Base-by-base conservation (phyloP, 2,888 invertebrate genomes). In the Melinaea marsaeus region DNA sequence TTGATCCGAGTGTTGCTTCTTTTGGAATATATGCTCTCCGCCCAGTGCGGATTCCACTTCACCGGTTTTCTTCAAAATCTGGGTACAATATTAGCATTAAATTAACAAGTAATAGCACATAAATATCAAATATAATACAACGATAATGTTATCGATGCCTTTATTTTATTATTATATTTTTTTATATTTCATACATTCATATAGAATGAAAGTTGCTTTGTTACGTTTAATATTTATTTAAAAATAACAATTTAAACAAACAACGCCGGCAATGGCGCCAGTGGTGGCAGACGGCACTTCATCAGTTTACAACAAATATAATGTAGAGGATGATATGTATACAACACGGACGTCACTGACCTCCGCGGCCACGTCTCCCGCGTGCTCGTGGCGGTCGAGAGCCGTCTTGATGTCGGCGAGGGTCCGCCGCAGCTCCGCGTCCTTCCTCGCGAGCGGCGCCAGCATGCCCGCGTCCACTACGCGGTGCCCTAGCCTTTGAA, bases 391-490 rank as follows among this genome's bases (percentile, higher is more conserved):
- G 93, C 3, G 97, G 97, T 96, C 3, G 97, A 72, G 66, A 1
- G 68, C 66, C 33, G 62, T 64, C 11, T 70, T 68, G 34, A 71
- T 72, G 32, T 60, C 62, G 92, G 94, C 94, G 37, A 99, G 93
- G 57, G 96, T 94, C 5, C 94, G 93, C 59, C 96, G 96, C 80
- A 97, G 97, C 62, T 93, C 92, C 0, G 97, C 97, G 91, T 99
- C 99, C 77, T 97, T 96, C 5, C 77, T 75, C 1, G 77, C 85
- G 7, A 72, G 66, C 6, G 64, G 56, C 0, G 85, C 84, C 77
- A 96, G 96, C 85, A 98, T 95, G 55, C 98, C 98, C 32, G 99
- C 98, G 79, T 98, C 94, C 63, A 99, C 92, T 4, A 99, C 98
- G 42, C 99, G 94, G 84, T 98, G 97, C 2, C 98, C 98, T 11